A percentile compares a stretch with the other conserved stretches of the same genome.
Evolutionary conservation across 2,113 vertebrate species (phyloP).

Genomic region (Sylvia atricapilla): DNA sequence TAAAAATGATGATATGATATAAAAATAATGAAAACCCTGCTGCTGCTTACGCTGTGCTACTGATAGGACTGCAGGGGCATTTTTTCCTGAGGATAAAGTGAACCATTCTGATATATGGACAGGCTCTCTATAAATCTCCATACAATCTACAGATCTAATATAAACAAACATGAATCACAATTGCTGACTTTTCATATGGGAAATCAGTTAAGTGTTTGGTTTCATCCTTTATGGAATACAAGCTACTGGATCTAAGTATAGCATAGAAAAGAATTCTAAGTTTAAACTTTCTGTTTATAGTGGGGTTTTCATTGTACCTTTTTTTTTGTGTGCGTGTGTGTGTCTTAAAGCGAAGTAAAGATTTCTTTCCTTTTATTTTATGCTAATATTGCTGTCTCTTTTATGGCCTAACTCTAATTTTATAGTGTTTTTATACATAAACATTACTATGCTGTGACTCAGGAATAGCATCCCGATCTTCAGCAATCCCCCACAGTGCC

Average conservation of each 20-base stretch:
- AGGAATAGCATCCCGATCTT: background rate
- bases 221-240: background rate
- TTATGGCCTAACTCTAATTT: background rate
- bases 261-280: background rate
- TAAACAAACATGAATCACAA: background rate
- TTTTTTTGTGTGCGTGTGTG: background rate
- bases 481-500: background rate
- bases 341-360: background rate
- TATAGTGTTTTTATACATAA: slow-evolving; percentile 1
- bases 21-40: background rate
- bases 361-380: background rate
- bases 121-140: background rate
- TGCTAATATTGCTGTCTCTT: background rate
- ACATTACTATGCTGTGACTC: background rate
- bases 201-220: background rate
- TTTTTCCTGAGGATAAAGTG: background rate
- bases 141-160: background rate
- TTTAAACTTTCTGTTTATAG: background rate
- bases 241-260: background rate
- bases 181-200: background rate
- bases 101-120: background rate
- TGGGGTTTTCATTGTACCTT: background rate
- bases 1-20: background rate
- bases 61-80: background rate
- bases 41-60: background rate